phyloP scores from a whole-genome alignment of 2,797 vertebrate species.

The Liparis tanakae region DNA sequence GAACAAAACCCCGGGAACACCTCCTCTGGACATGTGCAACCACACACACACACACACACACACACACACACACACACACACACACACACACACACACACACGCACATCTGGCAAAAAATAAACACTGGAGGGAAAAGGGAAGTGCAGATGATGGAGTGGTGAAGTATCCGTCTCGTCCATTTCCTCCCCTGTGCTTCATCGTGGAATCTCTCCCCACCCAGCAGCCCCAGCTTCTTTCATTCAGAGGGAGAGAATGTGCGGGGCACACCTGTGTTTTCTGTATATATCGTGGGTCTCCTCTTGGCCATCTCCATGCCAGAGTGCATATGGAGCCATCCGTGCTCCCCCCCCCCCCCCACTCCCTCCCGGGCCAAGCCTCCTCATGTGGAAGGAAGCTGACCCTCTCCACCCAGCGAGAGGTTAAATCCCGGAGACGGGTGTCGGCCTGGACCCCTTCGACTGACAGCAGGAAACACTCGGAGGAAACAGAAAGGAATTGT shows the following conservation, averaged over 20 bases:
- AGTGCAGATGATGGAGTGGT: constrained; percentile 63
- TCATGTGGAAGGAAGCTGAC: constrained; percentile 72
- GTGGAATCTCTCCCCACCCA: constrained; percentile 36
- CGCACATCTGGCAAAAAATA: constrained; percentile 43
- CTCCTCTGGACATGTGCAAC: background rate
- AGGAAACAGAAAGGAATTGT: constrained; percentile 60
- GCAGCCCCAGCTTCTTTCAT: constrained; percentile 33
- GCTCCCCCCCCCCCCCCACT: background rate
- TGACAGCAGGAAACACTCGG: constrained; percentile 67
- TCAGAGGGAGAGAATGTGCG: constrained; percentile 35
- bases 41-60: constrained; percentile 7
- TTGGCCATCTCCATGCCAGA: constrained; percentile 34
- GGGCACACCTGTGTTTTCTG: constrained; percentile 59
- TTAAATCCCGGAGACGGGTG: constrained; percentile 54
- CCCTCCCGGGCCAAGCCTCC: constrained; percentile 10
- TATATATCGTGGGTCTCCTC: constrained; percentile 55
- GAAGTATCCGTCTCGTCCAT: constrained; percentile 45
- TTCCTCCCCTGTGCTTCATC: constrained; percentile 50
- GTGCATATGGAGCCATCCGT: constrained; percentile 13
- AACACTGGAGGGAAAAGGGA: constrained; percentile 56
- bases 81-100: constrained; percentile 3
- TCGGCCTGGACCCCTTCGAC: constrained; percentile 29
- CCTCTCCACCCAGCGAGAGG: constrained; percentile 55
- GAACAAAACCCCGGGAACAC: constrained; percentile 1
- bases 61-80: constrained; percentile 12